Evolutionary conservation across 2,113 vertebrate species (phyloP), one percentile per base, ranked within the genome.

Genomic region (Apus apus): DNA sequence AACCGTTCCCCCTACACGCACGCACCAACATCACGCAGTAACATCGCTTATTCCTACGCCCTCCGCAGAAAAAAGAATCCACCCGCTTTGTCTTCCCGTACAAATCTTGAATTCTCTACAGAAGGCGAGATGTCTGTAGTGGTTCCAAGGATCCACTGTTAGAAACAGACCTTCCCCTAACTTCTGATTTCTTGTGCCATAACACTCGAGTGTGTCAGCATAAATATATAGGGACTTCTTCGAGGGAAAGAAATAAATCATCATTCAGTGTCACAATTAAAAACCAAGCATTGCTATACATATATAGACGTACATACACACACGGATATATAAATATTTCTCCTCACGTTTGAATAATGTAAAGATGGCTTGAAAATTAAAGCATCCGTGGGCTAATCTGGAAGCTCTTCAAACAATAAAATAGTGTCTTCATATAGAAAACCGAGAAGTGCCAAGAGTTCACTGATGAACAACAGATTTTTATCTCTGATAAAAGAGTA

Each of bases 381-480:
- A 74, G 61, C 81, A 70, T 78, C 73, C 25, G 40, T 74, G 11
- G 83, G 90, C 85, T 90, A 75, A 88, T 81, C 2, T 95, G 90
- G 83, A 96, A 90, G 53, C 30, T 75, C 76, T 90, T 93, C 76
- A 92, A 93, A 86, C 68, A 67, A 36, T 40, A 72, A 66, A 85
- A 74, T 2, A 58, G 4, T 30, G 73, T 40, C 82, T 94, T 88
- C 53, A 48, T 29, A 16, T 2, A 75, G 38, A 96, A 93, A 86
- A 51, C 22, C 5, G 4, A 83, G 60, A 73, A 84, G 75, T 94
- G 83, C 83, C 85, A 88, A 67, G 65, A 93, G 45, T 72, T 96
- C 90, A 67, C 65, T n/a, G 51, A 83, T 8, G 78, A 95, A 84
- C 57, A 91, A 76, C 60, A 95, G 87, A 94, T 96, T 81, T 57